Percentiles rank a stretch among this genome's conserved stretches.
phyloP scores from a whole-genome alignment of 1,140 invertebrate species.

The Ridgeia piscesae region DNA sequence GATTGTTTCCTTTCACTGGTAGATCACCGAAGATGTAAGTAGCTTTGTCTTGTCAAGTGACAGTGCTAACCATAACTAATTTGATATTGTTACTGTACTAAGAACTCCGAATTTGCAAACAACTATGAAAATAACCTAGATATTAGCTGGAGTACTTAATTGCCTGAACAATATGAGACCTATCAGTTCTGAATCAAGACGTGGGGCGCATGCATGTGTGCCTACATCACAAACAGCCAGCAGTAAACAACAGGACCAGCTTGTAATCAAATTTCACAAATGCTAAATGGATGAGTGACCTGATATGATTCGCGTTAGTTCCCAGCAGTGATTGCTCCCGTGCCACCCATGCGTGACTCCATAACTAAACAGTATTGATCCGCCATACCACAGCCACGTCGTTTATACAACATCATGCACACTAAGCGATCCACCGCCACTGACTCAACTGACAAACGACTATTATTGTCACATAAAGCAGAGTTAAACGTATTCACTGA shows the following conservation, averaged over 20 bases:
- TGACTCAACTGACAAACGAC: not conserved
- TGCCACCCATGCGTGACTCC: not conserved
- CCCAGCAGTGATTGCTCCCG: not conserved
- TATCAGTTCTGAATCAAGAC: not conserved
- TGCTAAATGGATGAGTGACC: not conserved
- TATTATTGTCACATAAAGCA: not conserved
- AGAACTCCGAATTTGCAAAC: not conserved
- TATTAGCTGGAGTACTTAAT: not conserved
- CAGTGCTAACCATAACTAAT: too few species aligned
- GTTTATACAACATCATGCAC: not conserved
- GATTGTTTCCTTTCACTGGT: too few species aligned
- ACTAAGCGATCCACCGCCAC: not conserved
- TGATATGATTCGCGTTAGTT: not conserved
- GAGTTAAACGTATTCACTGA: not conserved
- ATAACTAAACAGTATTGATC: not conserved
- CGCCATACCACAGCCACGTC: not conserved
- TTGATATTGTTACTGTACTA: not conserved
- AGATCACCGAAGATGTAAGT: too few species aligned
- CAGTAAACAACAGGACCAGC: not conserved
- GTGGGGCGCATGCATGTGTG: not conserved
- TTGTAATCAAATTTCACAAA: not conserved
- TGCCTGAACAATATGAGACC: not conserved
- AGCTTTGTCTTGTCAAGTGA: too few species aligned
- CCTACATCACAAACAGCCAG: not conserved
- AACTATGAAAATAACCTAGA: not conserved